Base-by-base conservation (phyloP, 2,888 invertebrate genomes). In the Holacanthella duospinosa region DNA sequence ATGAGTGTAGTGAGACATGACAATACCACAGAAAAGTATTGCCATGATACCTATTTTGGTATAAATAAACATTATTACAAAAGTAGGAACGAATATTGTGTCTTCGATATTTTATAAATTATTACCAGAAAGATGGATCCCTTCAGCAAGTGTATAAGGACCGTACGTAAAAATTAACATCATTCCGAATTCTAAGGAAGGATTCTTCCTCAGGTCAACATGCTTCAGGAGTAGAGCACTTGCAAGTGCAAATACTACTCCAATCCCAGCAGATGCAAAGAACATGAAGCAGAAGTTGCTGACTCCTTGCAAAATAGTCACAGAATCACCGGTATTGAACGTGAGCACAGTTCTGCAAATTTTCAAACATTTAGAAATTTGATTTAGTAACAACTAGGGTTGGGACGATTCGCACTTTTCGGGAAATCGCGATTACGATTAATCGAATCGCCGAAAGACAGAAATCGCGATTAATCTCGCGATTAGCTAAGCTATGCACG, bases 1-100 rank as follows among this genome's bases (percentile, higher is more conserved):
- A 81, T 99, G 99, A 19, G 97, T 97, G 78, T 99, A 99, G 78
- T 99, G 99, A 0, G 96, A 96, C 99, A 99, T 99, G 1, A 96
- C 95, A 75, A 99, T 93, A 6, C 97, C 99, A 80, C 95, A 95
- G 77, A 97, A 96, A 72, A 99, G 79, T 75, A 99, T 99, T 6
- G 99, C 96, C 97, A 99, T 99, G 65, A 99, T 99, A 66, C 97
- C 93, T 86, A n/a, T n/a, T n/a, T n/a, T n/a, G n/a, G 81, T 1
- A 76, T 71, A 70, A 65, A 62, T 63, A 56, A 43, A 54, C n/a
- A 54, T 19, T 3, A 55, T 21, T 24, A 54, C n/a, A 48, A 29
- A 21, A 21, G 43, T 19, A 36, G 24, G 29, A 29, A 29, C 21
- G 26, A 19, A 54, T 19, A 9, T n/a, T 4, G 28, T 3, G 28